Conservation (phyloP, 2,797 vertebrate genomes). For the Spheniscus humboldti region DNA sequence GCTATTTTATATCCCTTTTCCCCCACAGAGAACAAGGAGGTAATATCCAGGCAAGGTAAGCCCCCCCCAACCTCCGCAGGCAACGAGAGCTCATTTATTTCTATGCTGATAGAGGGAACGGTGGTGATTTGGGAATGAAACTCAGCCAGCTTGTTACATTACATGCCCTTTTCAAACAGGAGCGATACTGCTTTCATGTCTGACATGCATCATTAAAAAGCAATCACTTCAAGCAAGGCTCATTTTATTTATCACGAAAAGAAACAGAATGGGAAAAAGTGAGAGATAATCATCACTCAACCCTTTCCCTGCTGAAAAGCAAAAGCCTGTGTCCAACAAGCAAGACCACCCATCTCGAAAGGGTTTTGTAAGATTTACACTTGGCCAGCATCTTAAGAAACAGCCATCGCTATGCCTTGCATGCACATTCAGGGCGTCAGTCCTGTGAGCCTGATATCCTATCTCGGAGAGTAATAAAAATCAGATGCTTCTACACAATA, state of each 20-base stretch:
- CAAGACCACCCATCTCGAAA: conserved; percentile 51
- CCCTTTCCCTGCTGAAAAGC: conserved; percentile 28
- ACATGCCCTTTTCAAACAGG: conserved; percentile 47
- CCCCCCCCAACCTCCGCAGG: background rate
- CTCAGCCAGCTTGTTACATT: conserved; percentile 38
- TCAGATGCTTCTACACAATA: conserved; percentile 22
- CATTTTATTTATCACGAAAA: conserved; percentile 29
- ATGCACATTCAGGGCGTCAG: background rate
- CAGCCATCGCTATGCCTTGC: background rate
- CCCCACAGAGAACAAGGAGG: conserved; percentile 27
- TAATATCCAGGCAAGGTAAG: conserved; percentile 33
- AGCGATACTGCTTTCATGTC: conserved; percentile 10
- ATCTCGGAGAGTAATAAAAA: background rate
- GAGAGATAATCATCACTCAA: conserved; percentile 61
- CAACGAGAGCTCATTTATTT: conserved; percentile 34
- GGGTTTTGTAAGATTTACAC: background rate
- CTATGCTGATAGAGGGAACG: conserved; percentile 6
- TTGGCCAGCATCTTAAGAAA: background rate
- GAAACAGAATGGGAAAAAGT: conserved; percentile 35
- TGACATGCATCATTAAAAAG: conserved; percentile 60
- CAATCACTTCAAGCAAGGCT: conserved; percentile 46
- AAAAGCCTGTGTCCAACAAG: conserved; percentile 7
- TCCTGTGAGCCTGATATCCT: background rate
- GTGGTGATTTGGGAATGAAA: conserved; percentile 45
- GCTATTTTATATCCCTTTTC: conserved; percentile 16